Percentiles rank a stretch among this genome's conserved stretches.
Evolutionary conservation across 2,797 vertebrate genomes (phyloP).

Genomic region (Parotocinclus haroldoi): DNA sequence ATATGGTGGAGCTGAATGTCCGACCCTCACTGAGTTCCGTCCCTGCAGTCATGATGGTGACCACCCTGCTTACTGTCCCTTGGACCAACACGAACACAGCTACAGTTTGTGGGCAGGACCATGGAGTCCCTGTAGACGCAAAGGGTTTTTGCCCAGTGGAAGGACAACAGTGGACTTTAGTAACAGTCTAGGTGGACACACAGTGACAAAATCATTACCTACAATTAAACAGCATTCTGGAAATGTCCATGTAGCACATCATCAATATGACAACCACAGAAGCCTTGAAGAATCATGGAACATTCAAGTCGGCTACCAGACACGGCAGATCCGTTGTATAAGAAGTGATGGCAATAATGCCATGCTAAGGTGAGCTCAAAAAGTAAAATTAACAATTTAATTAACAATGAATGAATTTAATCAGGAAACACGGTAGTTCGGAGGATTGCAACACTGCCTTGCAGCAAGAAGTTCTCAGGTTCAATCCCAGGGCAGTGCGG

Average conservation of each 20-base stretch:
- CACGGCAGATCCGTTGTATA: constrained; percentile 71
- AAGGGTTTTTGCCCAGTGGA: constrained; percentile 61
- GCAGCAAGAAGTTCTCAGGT: too few relatives aligned
- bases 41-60: constrained; percentile 53
- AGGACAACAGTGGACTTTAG: constrained; percentile 71
- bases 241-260: constrained; percentile 17
- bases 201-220: constrained; percentile 9
- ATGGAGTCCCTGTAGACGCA: constrained; percentile 72
- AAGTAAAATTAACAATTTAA: neutral
- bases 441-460: too few relatives aligned
- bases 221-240: constrained; percentile 27
- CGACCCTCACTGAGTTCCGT: constrained; percentile 71
- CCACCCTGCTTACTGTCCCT: constrained; percentile 67
- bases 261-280: constrained; percentile 42
- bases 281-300: constrained; percentile 49
- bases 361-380: constrained; percentile 71
- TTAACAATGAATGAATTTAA: too few relatives aligned
- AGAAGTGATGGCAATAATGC: constrained; percentile 73
- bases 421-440: too few relatives aligned
- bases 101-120: constrained; percentile 77
- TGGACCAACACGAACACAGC: constrained; percentile 68
- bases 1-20: constrained; percentile 75
- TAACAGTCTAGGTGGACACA: constrained; percentile 63
- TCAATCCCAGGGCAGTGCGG: too few relatives aligned
- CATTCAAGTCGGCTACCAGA: constrained; percentile 75